A percentile compares a stretch with the other conserved stretches of the same genome.
These are phyloP conservation scores for Scartelaos histophorus DNA, from an alignment of 2,113 vertebrate genomes.

Conservation along the genomic window DNA sequence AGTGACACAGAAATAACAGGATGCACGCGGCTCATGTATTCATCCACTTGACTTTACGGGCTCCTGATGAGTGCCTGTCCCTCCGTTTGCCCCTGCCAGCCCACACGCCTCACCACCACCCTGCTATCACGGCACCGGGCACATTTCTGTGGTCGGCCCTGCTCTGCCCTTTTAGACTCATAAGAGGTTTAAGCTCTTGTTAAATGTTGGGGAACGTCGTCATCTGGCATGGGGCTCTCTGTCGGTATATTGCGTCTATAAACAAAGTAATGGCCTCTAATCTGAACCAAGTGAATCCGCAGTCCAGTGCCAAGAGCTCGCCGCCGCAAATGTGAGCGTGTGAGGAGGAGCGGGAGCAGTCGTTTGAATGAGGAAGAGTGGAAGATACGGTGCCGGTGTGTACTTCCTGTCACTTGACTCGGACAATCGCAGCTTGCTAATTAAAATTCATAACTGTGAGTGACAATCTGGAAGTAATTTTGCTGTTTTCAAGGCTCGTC, in stretches of 20 bases:
- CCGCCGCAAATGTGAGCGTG: background rate
- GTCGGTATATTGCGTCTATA: conserved; percentile 17
- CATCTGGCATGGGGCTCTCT: conserved; percentile 15
- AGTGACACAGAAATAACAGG: conserved; percentile 56
- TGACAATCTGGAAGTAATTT: no score
- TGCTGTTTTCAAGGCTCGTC: no score
- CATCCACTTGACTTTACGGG: conserved; percentile 61
- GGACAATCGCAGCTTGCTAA: no score
- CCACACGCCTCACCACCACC: conserved; percentile 29
- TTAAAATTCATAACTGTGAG: no score
- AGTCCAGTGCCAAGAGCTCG: conserved; percentile 1
- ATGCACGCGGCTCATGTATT: conserved; percentile 57
- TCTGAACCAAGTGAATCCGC: conserved; percentile 13
- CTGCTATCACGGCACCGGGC: conserved; percentile 48
- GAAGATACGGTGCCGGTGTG: background rate
- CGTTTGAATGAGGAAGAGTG: background rate
- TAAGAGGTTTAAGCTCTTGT: conserved; percentile 30
- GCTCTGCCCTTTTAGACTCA: conserved; percentile 32
- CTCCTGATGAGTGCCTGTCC: conserved; percentile 59
- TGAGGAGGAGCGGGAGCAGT: background rate
- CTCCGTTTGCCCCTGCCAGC: conserved; percentile 36
- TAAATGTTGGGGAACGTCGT: conserved; percentile 29
- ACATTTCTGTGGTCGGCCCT: conserved; percentile 47
- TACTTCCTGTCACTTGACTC: background rate
- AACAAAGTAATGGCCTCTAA: conserved; percentile 22